phyloP scores from a whole-genome alignment of 2,888 invertebrate genomes.

The Pyrrhia umbra region DNA sequence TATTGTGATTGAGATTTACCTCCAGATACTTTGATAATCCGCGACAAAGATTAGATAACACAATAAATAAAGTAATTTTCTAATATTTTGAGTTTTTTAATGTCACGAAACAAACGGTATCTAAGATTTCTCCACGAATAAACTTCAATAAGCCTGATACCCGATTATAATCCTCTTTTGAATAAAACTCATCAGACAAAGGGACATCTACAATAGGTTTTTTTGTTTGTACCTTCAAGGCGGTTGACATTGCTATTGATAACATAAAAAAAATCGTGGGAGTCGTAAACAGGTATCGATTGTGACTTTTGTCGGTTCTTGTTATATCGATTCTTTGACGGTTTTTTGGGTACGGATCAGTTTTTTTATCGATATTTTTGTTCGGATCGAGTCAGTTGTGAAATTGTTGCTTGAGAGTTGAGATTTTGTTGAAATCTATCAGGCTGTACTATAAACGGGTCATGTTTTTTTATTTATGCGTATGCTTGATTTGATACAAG shows the following conservation, averaged over 20 bases:
- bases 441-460: neutral
- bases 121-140: slow-evolving; percentile 69
- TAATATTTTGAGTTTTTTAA: slow-evolving; percentile 25
- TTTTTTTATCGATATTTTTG: slow-evolving; percentile 55
- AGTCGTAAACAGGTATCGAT: slow-evolving; percentile 74
- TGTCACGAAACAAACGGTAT: slow-evolving; percentile 62
- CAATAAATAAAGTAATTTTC: slow-evolving; percentile 9
- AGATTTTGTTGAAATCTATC: slow-evolving; percentile 23
- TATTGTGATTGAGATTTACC: neutral
- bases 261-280: slow-evolving; percentile 71
- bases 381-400: slow-evolving; percentile 57
- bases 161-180: slow-evolving; percentile 81
- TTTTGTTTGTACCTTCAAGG: slow-evolving; percentile 58
- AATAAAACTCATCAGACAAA: slow-evolving; percentile 74
- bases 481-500: neutral
- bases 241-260: slow-evolving; percentile 73
- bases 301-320: slow-evolving; percentile 66
- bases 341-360: slow-evolving; percentile 37
- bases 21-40: neutral
- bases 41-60: slow-evolving; percentile 2
- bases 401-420: slow-evolving; percentile 52
- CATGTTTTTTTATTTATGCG: slow-evolving; percentile 7
- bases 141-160: slow-evolving; percentile 72
- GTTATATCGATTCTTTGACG: slow-evolving; percentile 63
- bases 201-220: slow-evolving; percentile 64